phyloP scores from a whole-genome alignment of 2,113 vertebrate species.

The Spilogale gracilis region DNA sequence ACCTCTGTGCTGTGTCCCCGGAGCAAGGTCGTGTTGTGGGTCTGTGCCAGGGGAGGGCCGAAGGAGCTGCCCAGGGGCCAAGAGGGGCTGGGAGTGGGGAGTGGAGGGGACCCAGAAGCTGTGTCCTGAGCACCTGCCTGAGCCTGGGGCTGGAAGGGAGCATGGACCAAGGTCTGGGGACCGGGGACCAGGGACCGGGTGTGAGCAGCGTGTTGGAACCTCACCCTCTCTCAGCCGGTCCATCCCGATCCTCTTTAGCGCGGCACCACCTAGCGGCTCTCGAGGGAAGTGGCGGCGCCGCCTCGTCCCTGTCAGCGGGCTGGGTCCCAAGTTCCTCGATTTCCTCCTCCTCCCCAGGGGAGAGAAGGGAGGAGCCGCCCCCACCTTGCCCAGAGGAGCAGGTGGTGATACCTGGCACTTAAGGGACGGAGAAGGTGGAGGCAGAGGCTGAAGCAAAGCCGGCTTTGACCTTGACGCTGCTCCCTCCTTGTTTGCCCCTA shows the following conservation, averaged over 20 bases:
- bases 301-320: accelerated
- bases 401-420: not conserved
- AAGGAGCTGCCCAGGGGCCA: too few species aligned
- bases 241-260: slow-evolving; percentile 22
- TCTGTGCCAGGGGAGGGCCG: not conserved
- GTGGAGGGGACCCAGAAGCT: not conserved
- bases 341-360: not conserved
- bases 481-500: not conserved
- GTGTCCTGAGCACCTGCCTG: not conserved
- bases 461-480: not conserved
- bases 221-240: accelerated
- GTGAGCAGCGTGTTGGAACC: accelerated
- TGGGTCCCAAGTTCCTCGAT: not conserved
- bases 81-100: not conserved
- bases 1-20: not conserved
- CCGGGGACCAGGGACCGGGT: accelerated
- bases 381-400: not conserved
- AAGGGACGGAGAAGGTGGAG: too few species aligned
- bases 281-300: not conserved
- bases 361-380: not conserved
- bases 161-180: too few species aligned
- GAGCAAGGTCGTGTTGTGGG: not conserved
- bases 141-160: not conserved
- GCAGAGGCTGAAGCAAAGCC: not conserved
- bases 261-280: slow-evolving; percentile 72